Conservation (phyloP, 2,113 vertebrate species). For the Aepyceros melampus region DNA sequence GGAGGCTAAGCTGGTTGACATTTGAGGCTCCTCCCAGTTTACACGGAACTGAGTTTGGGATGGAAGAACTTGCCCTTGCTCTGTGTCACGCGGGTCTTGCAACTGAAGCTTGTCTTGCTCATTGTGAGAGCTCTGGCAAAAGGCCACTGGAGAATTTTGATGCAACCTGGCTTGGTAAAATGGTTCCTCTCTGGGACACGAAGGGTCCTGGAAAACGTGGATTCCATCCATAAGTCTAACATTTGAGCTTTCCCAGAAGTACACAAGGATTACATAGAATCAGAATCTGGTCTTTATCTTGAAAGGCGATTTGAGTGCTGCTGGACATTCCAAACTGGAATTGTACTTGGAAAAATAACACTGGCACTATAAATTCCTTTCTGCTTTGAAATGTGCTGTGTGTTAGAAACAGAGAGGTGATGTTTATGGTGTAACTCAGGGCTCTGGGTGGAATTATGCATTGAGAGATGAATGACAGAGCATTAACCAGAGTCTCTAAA, state of each 20-base stretch:
- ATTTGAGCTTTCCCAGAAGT: constrained; percentile 28
- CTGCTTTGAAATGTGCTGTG: constrained; percentile 42
- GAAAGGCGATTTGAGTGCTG: constrained; percentile 25
- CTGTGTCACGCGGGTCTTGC: background rate
- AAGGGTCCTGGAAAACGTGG: background rate
- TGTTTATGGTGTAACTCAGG: constrained; percentile 45
- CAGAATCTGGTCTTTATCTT: constrained; percentile 49
- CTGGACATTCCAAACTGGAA: constrained; percentile 30
- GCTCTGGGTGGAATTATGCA: background rate
- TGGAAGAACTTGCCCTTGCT: background rate
- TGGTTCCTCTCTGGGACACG: background rate
- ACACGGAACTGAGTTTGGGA: background rate
- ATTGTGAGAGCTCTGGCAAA: background rate
- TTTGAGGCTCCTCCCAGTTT: background rate
- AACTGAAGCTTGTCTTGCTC: background rate
- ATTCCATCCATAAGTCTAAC: background rate
- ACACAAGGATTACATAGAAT: background rate
- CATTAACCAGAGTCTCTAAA: background rate
- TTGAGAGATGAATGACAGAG: background rate
- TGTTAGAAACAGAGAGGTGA: constrained; percentile 21
- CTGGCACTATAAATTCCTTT: constrained; percentile 46
- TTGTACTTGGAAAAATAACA: constrained; percentile 48
- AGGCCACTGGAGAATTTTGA: background rate
- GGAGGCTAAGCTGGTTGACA: background rate
- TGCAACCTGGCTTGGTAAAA: background rate